Percentiles rank a stretch among this genome's conserved stretches.
Evolutionary conservation across 1,140 invertebrate species (phyloP).

Genomic region (Hirudo medicinalis): DNA sequence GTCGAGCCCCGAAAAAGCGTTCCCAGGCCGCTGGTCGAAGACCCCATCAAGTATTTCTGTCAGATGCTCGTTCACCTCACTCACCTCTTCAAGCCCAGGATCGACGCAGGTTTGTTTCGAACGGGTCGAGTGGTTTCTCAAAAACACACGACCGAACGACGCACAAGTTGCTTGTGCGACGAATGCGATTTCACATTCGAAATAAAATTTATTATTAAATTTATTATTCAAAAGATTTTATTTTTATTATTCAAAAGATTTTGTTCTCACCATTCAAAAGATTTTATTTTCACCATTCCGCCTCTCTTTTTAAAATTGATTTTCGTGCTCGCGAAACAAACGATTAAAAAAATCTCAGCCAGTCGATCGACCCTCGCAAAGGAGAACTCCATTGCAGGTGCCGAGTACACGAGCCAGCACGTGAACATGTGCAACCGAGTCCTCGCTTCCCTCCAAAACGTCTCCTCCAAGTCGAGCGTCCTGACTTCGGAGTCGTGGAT

Average conservation of each 20-base stretch:
- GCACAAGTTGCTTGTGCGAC: too few species aligned
- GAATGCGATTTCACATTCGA: too few species aligned
- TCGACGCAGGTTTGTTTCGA: conserved; percentile 30
- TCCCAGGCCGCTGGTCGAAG: conserved; percentile 68
- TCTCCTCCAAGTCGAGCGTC: conserved; percentile 60
- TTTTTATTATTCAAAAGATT: too few species aligned
- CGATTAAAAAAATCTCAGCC: not conserved
- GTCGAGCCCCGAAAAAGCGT: conserved; percentile 56
- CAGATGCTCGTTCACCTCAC: conserved; percentile 84
- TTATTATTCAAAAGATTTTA: too few species aligned
- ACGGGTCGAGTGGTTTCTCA: not conserved
- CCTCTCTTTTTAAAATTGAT: too few species aligned
- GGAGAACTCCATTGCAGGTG: conserved; percentile 27
- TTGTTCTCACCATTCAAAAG: too few species aligned
- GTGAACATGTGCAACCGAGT: conserved; percentile 88
- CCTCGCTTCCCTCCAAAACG: conserved; percentile 68
- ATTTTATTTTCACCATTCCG: too few species aligned
- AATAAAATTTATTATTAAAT: too few species aligned
- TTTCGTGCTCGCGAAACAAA: too few species aligned
- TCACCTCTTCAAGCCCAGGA: conserved; percentile 82
- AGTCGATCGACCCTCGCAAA: not conserved
- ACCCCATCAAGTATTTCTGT: conserved; percentile 77
- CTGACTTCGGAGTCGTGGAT: conserved; percentile 82
- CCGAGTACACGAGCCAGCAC: conserved; percentile 57
- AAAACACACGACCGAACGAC: too few species aligned